phyloP scores from a whole-genome alignment of 1,140 invertebrate genomes.

The Rhizoglyphus robini region DNA sequence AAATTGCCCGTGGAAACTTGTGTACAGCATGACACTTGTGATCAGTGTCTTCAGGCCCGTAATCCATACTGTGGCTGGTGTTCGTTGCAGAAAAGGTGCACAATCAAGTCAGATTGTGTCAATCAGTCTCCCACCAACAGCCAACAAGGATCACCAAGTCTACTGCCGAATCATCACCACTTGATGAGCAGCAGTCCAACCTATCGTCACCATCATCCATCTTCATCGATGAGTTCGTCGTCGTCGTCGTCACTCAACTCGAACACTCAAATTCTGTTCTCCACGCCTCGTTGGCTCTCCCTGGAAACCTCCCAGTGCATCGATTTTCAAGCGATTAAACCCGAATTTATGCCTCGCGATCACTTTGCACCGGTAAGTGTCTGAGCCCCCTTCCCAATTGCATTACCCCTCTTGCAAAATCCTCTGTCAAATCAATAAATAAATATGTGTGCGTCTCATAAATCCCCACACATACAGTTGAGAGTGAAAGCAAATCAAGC shows the following conservation, averaged over 20 bases:
- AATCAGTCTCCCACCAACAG: not conserved
- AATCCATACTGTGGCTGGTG: slow-evolving; percentile 98
- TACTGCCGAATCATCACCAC: slow-evolving; percentile 1
- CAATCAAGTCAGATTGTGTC: slow-evolving; percentile 10
- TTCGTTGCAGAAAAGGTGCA: slow-evolving; percentile 71
- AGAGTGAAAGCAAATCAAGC: no score
- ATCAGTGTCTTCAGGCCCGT: slow-evolving; percentile 68
- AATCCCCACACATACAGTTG: no score
- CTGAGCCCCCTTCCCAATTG: no score
- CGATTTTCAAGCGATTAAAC: slow-evolving; percentile 80
- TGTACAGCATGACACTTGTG: slow-evolving; percentile 67
- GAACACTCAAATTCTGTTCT: slow-evolving; percentile 13
- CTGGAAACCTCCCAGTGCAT: slow-evolving; percentile 84
- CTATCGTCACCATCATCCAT: slow-evolving; percentile 1
- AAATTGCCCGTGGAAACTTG: slow-evolving; percentile 88
- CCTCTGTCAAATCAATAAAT: no score
- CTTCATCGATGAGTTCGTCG: not conserved
- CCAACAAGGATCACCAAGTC: not conserved
- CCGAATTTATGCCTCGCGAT: slow-evolving; percentile 72
- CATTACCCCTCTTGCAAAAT: no score
- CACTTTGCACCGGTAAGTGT: slow-evolving; percentile 55
- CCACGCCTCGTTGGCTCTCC: slow-evolving; percentile 75
- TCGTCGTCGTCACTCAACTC: not conserved
- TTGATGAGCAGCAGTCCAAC: not conserved
- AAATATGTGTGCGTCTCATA: no score